These are phyloP conservation scores for Microtus pennsylvanicus DNA, from an alignment of 2,113 vertebrate species.

Conservation along the genomic window DNA sequence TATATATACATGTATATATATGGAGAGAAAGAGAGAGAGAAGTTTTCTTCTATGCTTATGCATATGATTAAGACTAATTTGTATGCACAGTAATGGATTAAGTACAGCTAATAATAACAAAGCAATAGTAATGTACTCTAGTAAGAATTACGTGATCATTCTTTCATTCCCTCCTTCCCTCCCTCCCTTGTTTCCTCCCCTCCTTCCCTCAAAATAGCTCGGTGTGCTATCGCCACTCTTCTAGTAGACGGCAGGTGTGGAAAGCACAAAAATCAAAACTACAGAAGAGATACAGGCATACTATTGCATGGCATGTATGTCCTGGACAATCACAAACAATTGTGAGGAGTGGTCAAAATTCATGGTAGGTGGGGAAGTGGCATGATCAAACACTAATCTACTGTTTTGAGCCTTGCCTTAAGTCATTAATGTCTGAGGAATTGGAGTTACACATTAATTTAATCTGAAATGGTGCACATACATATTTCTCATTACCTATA, in stretches of 20 bases:
- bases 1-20: background rate
- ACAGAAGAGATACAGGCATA: background rate
- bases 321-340: no score
- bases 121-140: background rate
- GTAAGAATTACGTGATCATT: background rate
- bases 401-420: background rate
- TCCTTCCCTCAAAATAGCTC: background rate
- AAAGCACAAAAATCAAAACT: background rate
- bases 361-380: fast-evolving
- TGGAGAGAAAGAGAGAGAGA: no score
- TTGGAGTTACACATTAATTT: background rate
- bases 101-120: background rate
- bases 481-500: background rate
- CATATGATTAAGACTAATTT: background rate
- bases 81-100: background rate
- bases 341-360: background rate
- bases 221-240: background rate
- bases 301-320: background rate
- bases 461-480: background rate
- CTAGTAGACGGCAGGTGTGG: fast-evolving
- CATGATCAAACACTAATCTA: background rate
- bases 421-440: background rate
- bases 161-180: background rate
- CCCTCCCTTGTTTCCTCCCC: no score
- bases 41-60: background rate